Base-by-base conservation (phyloP, 2,888 invertebrate species). In the Yponomeuta evonymella region DNA sequence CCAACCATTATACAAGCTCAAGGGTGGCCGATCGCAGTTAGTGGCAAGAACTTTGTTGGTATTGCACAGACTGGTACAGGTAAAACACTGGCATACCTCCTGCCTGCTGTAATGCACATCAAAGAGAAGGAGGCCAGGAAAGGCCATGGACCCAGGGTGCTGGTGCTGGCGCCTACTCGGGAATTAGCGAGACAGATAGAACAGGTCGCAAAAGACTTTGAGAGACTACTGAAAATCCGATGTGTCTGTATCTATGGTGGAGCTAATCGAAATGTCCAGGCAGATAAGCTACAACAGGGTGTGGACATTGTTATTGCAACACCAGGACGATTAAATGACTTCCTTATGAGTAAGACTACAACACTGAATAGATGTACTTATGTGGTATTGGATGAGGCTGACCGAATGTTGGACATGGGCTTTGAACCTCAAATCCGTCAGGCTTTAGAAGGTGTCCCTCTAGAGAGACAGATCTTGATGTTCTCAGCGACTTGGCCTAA, bases 401-500 rank as follows among this genome's bases (percentile, higher is more conserved):
- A 98, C 83, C 94, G 98, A 73, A 98, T 98, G 98, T 90, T 98
- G 79, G 98, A 98, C 83, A 98, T 98, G 98, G 98, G 98, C 43
- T 98, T 98, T 87, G 98, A 98, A 83, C 98, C 98, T 0, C 98
- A 98, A 86, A 98, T 98, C 76, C 93, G 98, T 43, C 97, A 97
- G 87, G 97, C 98, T 76, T 92, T 98, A 71, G 96, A 97, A 84
- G 97, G 97, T 82, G 97, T 98, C 71, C 94, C 98, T 75, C 96
- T 97, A 10, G 98, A 98, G 82, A 94, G 98, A 77, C 99, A 99
- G 86, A 98, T 97, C 33, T 93, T 98, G 66, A 99, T 99, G 99
- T 99, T 98, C 96, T 98, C 98, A 73, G 99, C 99, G 0, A 99
- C 99, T 0, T 99, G 99, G 99, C 98, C 98, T 0, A 97, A 97